These are phyloP conservation scores for Myrmecobius fasciatus DNA, from an alignment of 2,113 vertebrate species.

Conservation along the genomic window DNA sequence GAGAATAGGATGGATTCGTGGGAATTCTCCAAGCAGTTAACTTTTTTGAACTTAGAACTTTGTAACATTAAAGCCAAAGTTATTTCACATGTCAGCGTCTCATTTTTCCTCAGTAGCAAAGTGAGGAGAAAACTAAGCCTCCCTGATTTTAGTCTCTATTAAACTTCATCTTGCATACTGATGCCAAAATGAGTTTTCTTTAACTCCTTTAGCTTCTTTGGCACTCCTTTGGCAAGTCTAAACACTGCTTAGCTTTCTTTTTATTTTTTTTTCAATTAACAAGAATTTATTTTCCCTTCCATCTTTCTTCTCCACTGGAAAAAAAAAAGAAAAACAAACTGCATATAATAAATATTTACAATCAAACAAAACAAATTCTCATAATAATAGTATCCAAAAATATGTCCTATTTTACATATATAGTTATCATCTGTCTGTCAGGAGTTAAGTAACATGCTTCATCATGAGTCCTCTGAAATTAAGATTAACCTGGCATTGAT, in stretches of 20 bases:
- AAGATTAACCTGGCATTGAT: background rate
- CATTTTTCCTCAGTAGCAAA: slow-evolving; percentile 22
- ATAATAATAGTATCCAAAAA: background rate
- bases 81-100: background rate
- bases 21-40: background rate
- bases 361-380: background rate
- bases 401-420: background rate
- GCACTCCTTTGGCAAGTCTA: background rate
- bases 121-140: background rate
- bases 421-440: background rate
- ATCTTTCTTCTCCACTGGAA: background rate
- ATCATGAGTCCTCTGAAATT: background rate
- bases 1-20: background rate
- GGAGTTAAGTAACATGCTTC: background rate
- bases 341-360: background rate
- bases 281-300: background rate
- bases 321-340: background rate
- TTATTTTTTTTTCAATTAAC: background rate
- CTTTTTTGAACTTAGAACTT: background rate
- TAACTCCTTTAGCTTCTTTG: background rate
- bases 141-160: background rate
- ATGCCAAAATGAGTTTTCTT: background rate
- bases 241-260: background rate
- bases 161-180: background rate
- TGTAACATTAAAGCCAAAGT: background rate